phyloP scores from a whole-genome alignment of 2,888 invertebrate species.

The Ctena decussata region DNA sequence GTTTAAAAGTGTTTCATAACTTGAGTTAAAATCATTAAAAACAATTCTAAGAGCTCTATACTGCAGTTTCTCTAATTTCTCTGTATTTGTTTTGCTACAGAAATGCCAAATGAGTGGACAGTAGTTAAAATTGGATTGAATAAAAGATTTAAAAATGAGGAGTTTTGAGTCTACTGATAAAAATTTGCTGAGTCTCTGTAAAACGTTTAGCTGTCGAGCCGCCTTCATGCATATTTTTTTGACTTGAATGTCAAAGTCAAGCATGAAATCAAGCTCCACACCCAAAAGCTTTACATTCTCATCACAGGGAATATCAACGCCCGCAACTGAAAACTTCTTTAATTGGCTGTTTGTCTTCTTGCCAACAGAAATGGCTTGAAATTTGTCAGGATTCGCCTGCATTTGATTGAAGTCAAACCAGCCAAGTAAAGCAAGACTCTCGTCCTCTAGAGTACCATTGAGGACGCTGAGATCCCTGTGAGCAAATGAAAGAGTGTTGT shows the following conservation, averaged over 20 bases:
- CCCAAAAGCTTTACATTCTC: constrained; percentile 16
- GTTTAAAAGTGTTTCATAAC: background rate
- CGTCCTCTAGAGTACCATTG: too few species aligned
- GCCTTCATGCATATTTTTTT: background rate
- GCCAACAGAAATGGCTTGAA: constrained; percentile 5
- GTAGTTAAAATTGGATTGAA: constrained; percentile 33
- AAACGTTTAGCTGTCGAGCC: too few species aligned
- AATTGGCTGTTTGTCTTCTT: background rate
- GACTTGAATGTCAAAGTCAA: too few species aligned
- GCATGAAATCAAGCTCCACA: background rate
- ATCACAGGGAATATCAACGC: background rate
- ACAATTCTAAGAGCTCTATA: background rate
- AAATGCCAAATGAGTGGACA: constrained; percentile 29
- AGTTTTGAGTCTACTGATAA: constrained; percentile 17
- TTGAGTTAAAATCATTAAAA: background rate
- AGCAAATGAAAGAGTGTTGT: too few species aligned
- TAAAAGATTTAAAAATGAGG: constrained; percentile 29
- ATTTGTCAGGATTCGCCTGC: constrained; percentile 17
- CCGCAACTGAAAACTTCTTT: background rate
- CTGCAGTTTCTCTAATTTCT: constrained; percentile 5
- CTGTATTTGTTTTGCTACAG: background rate
- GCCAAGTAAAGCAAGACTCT: too few species aligned
- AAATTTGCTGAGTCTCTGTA: background rate
- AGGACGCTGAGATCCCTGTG: too few species aligned
- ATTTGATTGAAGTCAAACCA: too few species aligned